phyloP scores from a whole-genome alignment of 2,888 invertebrate genomes.

The Halictus ligatus region DNA sequence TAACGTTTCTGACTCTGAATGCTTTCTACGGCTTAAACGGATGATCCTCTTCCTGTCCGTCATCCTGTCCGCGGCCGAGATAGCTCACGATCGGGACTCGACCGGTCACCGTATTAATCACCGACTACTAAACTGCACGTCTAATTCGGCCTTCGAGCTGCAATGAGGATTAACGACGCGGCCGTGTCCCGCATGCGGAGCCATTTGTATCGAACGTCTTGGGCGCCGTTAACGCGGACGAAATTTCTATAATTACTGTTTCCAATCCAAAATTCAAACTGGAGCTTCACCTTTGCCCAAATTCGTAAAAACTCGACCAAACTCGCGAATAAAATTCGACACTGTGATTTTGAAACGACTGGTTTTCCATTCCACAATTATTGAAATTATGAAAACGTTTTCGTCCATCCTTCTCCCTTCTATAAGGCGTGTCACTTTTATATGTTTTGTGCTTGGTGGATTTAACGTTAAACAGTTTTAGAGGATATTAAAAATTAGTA shows the following conservation, averaged over 20 bases:
- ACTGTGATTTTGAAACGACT: too few relatives aligned
- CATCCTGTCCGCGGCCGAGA: conserved; percentile 64
- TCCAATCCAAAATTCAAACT: background rate
- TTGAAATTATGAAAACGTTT: too few relatives aligned
- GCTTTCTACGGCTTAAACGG: conserved; percentile 60
- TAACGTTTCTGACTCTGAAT: conserved; percentile 52
- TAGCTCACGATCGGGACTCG: conserved; percentile 65
- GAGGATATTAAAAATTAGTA: background rate
- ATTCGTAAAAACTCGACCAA: background rate
- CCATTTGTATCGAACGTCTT: conserved; percentile 73
- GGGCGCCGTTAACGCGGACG: conserved; percentile 60
- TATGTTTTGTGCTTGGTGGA: too few relatives aligned
- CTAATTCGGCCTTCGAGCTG: conserved; percentile 78
- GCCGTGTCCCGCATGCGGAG: conserved; percentile 74
- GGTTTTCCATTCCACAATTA: too few relatives aligned
- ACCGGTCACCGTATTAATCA: conserved; percentile 76
- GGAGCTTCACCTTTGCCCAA: background rate
- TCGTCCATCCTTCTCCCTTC: too few relatives aligned
- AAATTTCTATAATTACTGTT: background rate
- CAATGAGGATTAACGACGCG: conserved; percentile 82
- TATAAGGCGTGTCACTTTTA: too few relatives aligned
- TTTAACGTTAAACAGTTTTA: background rate
- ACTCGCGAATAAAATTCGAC: too few relatives aligned
- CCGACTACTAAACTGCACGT: conserved; percentile 75
- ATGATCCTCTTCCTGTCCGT: conserved; percentile 68